These are phyloP conservation scores for Acanthiza pusilla DNA, from an alignment of 2,797 vertebrate species.

Conservation along the genomic window DNA sequence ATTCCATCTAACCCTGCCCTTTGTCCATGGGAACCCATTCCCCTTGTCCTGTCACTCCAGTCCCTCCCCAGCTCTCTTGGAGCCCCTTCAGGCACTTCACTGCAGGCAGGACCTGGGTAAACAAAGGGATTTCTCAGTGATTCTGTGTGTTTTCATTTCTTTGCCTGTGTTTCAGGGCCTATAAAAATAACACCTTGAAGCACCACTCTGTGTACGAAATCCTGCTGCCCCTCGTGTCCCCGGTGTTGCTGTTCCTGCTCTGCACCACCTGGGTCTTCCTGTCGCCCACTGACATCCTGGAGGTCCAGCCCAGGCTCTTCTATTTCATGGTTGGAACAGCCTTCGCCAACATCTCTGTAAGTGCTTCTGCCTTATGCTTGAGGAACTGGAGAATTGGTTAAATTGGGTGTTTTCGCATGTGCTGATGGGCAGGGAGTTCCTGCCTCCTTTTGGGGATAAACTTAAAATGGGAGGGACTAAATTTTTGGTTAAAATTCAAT, in stretches of 20 bases:
- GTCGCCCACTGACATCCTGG: conserved; percentile 85
- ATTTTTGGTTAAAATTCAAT: background rate
- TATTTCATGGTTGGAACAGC: conserved; percentile 97
- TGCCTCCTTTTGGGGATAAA: background rate
- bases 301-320: conserved; percentile 87
- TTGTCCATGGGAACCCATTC: background rate
- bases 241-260: conserved; percentile 86
- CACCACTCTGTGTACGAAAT: conserved; percentile 88
- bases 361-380: background rate
- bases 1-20: background rate
- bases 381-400: background rate
- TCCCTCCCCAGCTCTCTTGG: background rate
- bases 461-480: background rate
- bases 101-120: background rate
- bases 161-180: conserved; percentile 75
- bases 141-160: background rate
- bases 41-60: background rate
- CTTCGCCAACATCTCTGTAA: conserved; percentile 94
- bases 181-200: conserved; percentile 86
- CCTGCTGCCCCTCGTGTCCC: conserved; percentile 90
- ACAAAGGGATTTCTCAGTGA: background rate
- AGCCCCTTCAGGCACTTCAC: background rate
- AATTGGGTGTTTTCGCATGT: background rate
- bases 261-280: conserved; percentile 84
- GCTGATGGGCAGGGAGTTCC: background rate